Evolutionary conservation across 2,797 vertebrate genomes (phyloP).

Genomic region (Bufotes viridis): DNA sequence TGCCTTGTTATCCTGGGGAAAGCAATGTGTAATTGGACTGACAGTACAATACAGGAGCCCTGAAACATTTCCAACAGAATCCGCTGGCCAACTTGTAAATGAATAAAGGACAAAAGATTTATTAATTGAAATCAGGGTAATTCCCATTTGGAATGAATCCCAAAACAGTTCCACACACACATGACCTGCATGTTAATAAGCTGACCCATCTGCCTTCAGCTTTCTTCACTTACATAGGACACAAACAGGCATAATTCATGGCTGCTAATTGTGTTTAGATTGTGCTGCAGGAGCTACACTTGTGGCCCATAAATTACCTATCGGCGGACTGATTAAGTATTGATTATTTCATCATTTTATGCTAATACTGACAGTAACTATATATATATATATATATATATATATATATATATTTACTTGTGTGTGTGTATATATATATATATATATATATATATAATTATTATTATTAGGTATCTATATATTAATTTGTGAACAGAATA

Average conservation of each 20-base stretch:
- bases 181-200: not conserved
- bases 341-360: not conserved
- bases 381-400: not conserved
- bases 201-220: slow-evolving; percentile 54
- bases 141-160: slow-evolving; percentile 69
- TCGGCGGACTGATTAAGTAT: not conserved
- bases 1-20: slow-evolving; percentile 48
- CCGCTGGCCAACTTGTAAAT: slow-evolving; percentile 63
- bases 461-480: no score
- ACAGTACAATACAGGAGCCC: slow-evolving; percentile 61
- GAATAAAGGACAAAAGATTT: slow-evolving; percentile 66
- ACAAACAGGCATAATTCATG: not conserved
- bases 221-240: slow-evolving; percentile 42
- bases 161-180: slow-evolving; percentile 51
- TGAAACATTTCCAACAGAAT: slow-evolving; percentile 68
- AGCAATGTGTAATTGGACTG: slow-evolving; percentile 53
- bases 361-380: not conserved
- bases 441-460: no score
- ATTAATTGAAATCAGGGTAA: slow-evolving; percentile 67
- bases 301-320: slow-evolving; percentile 5
- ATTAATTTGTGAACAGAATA: no score
- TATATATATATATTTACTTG: no score
- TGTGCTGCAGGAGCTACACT: not conserved
- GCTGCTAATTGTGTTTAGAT: slow-evolving; percentile 5
- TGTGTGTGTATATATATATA: no score